These are phyloP conservation scores for Calonectris borealis DNA, from an alignment of 2,113 vertebrate genomes.

Conservation along the genomic window DNA sequence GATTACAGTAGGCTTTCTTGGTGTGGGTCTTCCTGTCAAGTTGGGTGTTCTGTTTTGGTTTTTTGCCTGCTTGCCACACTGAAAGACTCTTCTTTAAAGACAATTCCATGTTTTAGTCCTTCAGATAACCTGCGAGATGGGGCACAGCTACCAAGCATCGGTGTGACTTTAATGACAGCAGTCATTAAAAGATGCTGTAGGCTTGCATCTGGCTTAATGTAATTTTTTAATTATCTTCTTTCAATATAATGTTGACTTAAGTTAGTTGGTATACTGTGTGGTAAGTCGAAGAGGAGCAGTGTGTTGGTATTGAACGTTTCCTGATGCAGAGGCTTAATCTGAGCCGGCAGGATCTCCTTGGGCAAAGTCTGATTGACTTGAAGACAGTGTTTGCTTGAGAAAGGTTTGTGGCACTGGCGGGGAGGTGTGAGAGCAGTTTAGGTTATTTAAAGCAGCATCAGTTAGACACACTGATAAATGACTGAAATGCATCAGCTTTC, in stretches of 20 bases:
- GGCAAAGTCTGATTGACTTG: background rate
- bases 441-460: background rate
- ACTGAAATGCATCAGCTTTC: background rate
- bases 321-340: background rate
- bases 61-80: background rate
- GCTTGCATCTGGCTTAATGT: background rate
- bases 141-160: background rate
- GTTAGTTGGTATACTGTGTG: background rate
- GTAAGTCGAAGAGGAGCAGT: background rate
- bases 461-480: background rate
- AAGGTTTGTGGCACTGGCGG: background rate
- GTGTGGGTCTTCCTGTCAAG: background rate
- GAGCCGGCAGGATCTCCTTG: background rate
- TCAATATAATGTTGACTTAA: background rate
- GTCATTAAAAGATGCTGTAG: background rate
- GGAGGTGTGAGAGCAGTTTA: background rate
- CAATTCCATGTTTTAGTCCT: background rate
- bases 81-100: background rate
- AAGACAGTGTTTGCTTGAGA: background rate
- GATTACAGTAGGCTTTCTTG: background rate
- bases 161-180: background rate
- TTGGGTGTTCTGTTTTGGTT: background rate
- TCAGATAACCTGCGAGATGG: background rate
- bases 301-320: background rate
- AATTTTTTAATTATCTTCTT: constrained; percentile 5